A percentile compares a stretch with the other conserved stretches of the same genome.
Conservation (phyloP, 1,140 invertebrate genomes). For the Paralvinella palmiformis region DNA sequence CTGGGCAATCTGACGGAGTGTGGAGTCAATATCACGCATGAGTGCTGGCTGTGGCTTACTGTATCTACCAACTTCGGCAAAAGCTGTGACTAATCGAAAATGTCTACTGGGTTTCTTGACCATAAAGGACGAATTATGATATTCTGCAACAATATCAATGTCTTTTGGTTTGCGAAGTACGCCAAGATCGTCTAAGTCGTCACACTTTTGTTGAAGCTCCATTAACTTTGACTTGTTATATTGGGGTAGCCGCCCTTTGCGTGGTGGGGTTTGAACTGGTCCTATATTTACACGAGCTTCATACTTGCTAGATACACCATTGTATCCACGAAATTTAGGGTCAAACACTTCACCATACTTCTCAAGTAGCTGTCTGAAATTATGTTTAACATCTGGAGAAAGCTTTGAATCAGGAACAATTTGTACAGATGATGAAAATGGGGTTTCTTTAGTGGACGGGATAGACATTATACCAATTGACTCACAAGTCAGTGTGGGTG, state of each 20-base stretch:
- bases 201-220: slow-evolving; percentile 18
- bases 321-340: background rate
- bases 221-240: slow-evolving; percentile 15
- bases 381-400: background rate
- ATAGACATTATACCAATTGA: background rate
- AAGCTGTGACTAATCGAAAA: slow-evolving; percentile 21
- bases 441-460: background rate
- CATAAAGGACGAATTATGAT: slow-evolving; percentile 21
- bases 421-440: background rate
- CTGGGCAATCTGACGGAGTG: background rate
- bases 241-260: slow-evolving; percentile 21
- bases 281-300: background rate
- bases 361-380: background rate
- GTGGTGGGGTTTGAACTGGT: slow-evolving; percentile 22
- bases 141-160: slow-evolving; percentile 15
- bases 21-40: slow-evolving; percentile 22
- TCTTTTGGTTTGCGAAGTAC: slow-evolving; percentile 22
- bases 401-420: background rate
- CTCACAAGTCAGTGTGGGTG: background rate
- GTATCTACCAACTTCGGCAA: slow-evolving; percentile 21
- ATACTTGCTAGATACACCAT: background rate
- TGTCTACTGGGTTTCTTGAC: slow-evolving; percentile 22
- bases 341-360: slow-evolving; percentile 5
- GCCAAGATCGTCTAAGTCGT: slow-evolving; percentile 10
- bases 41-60: slow-evolving; percentile 16